A percentile compares a stretch with the other conserved stretches of the same genome.
Conservation (phyloP, 2,888 invertebrate genomes). For the Odontomyia ornata region DNA sequence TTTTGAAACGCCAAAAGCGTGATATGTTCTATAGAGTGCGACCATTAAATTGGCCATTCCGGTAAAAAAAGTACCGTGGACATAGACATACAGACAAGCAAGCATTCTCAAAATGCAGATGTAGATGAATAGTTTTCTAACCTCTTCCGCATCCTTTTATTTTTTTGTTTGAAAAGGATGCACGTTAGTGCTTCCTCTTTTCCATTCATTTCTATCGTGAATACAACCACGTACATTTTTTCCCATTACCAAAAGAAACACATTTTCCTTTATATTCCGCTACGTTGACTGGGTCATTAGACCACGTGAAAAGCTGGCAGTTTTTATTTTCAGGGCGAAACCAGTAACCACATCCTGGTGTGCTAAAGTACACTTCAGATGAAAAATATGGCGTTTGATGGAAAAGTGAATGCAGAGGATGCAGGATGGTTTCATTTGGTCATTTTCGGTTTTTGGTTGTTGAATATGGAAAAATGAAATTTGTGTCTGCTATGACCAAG, state of each 20-base stretch:
- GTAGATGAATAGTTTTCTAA: background rate
- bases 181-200: background rate
- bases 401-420: background rate
- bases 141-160: slow-evolving; percentile 34
- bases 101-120: background rate
- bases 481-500: background rate
- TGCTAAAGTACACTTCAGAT: background rate
- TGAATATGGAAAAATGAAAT: background rate
- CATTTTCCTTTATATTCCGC: slow-evolving; percentile 20
- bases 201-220: slow-evolving; percentile 21
- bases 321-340: background rate
- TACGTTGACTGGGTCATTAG: slow-evolving; percentile 35
- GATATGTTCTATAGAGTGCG: too few species aligned
- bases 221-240: slow-evolving; percentile 2
- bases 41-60: too few species aligned
- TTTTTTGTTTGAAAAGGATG: background rate
- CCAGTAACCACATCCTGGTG: background rate
- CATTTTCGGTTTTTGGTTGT: background rate
- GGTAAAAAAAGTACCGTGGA: too few species aligned
- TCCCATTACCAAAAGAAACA: background rate
- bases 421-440: too few species aligned
- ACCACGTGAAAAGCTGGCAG: slow-evolving; percentile 21
- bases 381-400: slow-evolving; percentile 4
- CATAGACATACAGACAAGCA: too few species aligned
- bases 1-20: too few species aligned